A percentile compares a stretch with the other conserved stretches of the same genome.
These are phyloP conservation scores for Pemphredon lugubris DNA, from an alignment of 2,888 invertebrate genomes.

Conservation along the genomic window DNA sequence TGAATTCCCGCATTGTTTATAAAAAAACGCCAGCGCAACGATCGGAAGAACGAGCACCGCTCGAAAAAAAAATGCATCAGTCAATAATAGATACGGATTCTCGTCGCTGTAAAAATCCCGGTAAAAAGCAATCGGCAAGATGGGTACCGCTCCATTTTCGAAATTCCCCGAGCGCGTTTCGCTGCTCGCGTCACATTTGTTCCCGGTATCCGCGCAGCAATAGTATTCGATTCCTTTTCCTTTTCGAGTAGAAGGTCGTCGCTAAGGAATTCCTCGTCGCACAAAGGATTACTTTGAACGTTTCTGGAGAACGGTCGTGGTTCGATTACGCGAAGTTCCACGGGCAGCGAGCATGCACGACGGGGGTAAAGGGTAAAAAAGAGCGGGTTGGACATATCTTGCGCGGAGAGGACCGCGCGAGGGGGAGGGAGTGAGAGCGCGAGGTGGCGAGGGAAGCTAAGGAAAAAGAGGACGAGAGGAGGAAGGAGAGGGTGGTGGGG, in stretches of 20 bases:
- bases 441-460: conserved; percentile 14
- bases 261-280: conserved; percentile 2
- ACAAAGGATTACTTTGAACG: conserved; percentile 12
- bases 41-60: too few relatives aligned
- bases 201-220: conserved; percentile 1
- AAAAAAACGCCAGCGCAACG: too few relatives aligned
- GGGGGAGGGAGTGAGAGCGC: conserved; percentile 18
- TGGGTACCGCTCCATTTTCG: conserved; percentile 36
- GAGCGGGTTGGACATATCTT: conserved; percentile 25
- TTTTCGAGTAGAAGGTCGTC: conserved; percentile 27
- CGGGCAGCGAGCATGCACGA: conserved; percentile 35
- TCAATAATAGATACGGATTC: too few relatives aligned
- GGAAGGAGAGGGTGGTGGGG: conserved; percentile 28
- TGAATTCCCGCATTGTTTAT: too few relatives aligned
- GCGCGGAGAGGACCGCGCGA: conserved; percentile 7
- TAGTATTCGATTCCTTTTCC: conserved; percentile 34
- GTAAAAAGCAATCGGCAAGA: background rate
- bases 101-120: too few relatives aligned
- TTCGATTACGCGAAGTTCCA: conserved; percentile 53
- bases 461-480: conserved; percentile 24
- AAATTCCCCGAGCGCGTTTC: conserved; percentile 29
- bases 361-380: conserved; percentile 41
- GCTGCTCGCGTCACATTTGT: conserved; percentile 21
- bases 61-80: too few relatives aligned
- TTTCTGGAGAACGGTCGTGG: conserved; percentile 31